A percentile compares a stretch with the other conserved stretches of the same genome.
Conservation (phyloP, 2,888 invertebrate species). For the Acanthosepion pharaonis region DNA sequence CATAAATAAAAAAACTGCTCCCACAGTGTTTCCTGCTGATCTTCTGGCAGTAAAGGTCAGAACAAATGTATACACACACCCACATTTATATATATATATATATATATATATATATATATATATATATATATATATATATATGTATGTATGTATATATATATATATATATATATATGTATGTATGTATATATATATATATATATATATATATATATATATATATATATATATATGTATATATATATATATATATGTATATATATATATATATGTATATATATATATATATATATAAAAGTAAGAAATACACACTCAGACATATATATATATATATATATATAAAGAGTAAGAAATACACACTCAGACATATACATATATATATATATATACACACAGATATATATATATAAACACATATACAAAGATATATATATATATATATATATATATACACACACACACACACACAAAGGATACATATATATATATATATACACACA, state of each 20-base stretch:
- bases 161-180: background rate
- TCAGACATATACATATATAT: background rate
- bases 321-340: background rate
- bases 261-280: background rate
- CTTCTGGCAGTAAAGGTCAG: no score
- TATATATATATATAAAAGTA: no score
- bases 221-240: background rate
- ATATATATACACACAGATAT: background rate
- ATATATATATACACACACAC: no score
- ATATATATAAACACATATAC: background rate
- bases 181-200: background rate
- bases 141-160: no score
- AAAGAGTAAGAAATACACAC: background rate
- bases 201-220: background rate
- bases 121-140: background rate
- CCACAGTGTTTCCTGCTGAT: no score
- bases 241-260: no score
- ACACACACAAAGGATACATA: no score
- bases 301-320: no score
- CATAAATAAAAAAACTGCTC: no score
- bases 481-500: no score
- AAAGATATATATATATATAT: no score
- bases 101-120: no score
- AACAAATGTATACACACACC: background rate
- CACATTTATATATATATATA: background rate